Base-by-base conservation (phyloP, 2,888 invertebrate species). In the Drepana falcataria region DNA sequence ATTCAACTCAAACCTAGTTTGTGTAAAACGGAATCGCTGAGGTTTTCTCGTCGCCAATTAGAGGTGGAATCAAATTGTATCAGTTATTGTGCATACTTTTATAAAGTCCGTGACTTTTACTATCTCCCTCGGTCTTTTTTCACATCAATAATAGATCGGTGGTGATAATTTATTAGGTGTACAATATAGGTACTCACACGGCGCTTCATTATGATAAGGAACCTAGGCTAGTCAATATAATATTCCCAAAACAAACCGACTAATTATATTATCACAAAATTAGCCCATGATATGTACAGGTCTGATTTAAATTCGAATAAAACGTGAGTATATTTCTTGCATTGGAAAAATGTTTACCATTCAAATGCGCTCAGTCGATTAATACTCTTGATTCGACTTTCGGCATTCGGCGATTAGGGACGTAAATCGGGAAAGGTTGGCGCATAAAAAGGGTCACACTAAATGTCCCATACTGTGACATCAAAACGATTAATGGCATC, bases 381-480 rank as follows among this genome's bases (percentile, higher is more conserved):
- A 72, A 75, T 68, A 74, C 67, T 69, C 68, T 75, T 75, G 75
- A 78, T 81, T 79, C 71, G 76, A 77, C 76, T 72, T 73, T 73
- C 66, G 66, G 63, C 67, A 64, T 83, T 82, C 77, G 77, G 74
- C 73, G 83, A 85, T 85, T 85, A 86, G 78, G 79, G 77, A 74
- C 83, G 80, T 79, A 82, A 81, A 83, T 81, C 76, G 80, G 69
- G 74, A 68, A 68, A 77, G 80, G 82, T 74, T 73, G 67, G 65
- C 79, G 77, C 79, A 81, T 85, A 86, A 89, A 89, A 89, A 89
- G 88, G 88, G 89, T 89, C 87, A 85, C 86, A 87, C 88, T 88
- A 87, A 90, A 89, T 87, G 87, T 89, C 87, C 87, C 87, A 85
- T 87, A 88, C 88, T 81, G 87, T 82, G 88, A 88, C 88, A 89